Percentiles rank a stretch among this genome's conserved stretches.
phyloP scores from a whole-genome alignment of 2,888 invertebrate genomes.

The Choreutis nemorana region DNA sequence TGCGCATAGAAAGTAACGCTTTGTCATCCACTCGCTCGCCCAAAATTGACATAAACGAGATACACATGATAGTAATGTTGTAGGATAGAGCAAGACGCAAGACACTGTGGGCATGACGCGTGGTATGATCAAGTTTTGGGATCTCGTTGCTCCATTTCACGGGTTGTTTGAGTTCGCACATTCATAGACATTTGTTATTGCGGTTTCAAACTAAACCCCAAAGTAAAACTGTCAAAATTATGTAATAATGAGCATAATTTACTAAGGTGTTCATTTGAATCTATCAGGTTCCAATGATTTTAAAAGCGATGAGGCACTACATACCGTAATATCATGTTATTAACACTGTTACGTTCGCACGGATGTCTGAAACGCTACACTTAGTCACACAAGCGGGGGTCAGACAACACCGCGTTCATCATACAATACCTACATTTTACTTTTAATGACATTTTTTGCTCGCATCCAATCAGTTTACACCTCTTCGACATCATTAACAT shows the following conservation, averaged over 20 bases:
- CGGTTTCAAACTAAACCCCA: not conserved
- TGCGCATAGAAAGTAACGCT: constrained; percentile 60
- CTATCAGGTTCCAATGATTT: no score
- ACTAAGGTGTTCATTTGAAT: no score
- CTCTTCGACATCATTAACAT: constrained; percentile 30
- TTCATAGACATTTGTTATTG: constrained; percentile 7
- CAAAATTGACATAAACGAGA: constrained; percentile 34
- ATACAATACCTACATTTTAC: constrained; percentile 5
- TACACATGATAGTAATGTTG: constrained; percentile 17
- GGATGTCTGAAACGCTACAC: no score
- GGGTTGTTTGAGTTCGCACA: constrained; percentile 29
- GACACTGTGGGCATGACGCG: no score
- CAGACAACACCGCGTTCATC: no score
- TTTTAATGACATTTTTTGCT: constrained; percentile 7
- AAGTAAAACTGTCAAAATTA: no score
- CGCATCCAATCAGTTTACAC: constrained; percentile 24
- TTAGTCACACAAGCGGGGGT: no score
- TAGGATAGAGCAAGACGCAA: constrained; percentile 20
- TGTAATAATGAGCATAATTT: no score
- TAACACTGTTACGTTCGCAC: no score
- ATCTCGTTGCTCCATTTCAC: constrained; percentile 23
- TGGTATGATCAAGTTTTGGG: constrained; percentile 14
- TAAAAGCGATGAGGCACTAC: no score
- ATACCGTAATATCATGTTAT: no score
- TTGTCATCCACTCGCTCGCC: constrained; percentile 42